Base-by-base conservation (phyloP, 2,888 invertebrate species). In the Melipona bicolor region DNA sequence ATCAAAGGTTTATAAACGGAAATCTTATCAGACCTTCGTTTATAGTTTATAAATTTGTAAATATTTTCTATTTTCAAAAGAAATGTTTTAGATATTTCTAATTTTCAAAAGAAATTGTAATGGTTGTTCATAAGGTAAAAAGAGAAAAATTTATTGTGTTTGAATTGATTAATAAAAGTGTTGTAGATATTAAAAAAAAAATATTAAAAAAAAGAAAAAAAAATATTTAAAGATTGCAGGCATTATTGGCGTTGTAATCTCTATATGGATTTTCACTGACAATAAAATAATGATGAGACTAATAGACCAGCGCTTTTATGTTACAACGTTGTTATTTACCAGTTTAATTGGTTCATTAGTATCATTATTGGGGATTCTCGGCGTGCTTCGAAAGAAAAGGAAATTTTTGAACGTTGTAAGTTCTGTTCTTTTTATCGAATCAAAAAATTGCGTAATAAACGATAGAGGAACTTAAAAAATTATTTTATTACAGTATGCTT, bases 241-340 rank as follows among this genome's bases (percentile, higher is more conserved):
- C 43, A 87, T 91, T 36, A 84, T 86, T 19, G 90, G 90, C 2
- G 64, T 89, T 3, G 85, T 90, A 71, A 89, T 86, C 67, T 91
- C 92, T 4, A 76, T 87, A 27, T 92, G 91, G 92, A 89, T 90
- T 87, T 65, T 92, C 32, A 77, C 88, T 0, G 91, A 92, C 69
- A 81, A 72, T 21, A 88, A 89, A 83, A 84, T 93, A 52, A 92
- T 90, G 90, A 91, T 90, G 1, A 88, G 91, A 78, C 78, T 93
- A 3, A 78, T 90, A 6, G 92, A 91, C 13, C 91, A 92, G 62
- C 88, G 86, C 68, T 50, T 91, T 4, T 92, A 90, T 65, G 81
- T 91, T 6, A 89, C 87, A 11, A 86, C 88, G 59, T 73, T 92
- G 50, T 78, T 92, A 0, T 80, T 92, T 24, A 65, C 89, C 32